Evolutionary conservation across 2,888 invertebrate genomes (phyloP), one percentile per base, ranked within the genome.

Genomic region (Ernsta delagoae): DNA sequence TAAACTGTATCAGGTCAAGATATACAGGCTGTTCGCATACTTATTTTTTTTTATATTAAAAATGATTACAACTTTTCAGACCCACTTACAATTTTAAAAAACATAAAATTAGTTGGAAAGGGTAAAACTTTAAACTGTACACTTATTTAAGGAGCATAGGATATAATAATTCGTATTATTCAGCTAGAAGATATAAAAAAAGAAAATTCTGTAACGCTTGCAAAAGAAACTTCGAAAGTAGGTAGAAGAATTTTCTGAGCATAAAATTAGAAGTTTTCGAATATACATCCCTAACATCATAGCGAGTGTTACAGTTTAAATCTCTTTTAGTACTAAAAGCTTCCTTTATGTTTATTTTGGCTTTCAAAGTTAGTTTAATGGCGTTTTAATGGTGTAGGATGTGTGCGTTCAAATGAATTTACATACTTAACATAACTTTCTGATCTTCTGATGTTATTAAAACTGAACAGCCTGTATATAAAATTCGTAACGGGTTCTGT

Each of bases 401-500:
- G 57, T 50, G 59, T 12, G 39, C n/a, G 16, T 39, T 39, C 39
- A 39, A 39, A 24, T 48, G n/a, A 65, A 57, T 65, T 66, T 70
- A 43, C n/a, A 59, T 45, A 45, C 45, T n/a, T 5, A 5, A 36
- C 36, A 36, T 36, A 36, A 36, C 36, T 1, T 36, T 5, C 36
- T 36, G 36, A 36, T 36, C 36, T 48, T 16, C 24, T 41, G 5
- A 24, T 9, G 48, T 65, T 31, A 50, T 41, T 53, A 24, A 65
- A 50, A 59, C 39, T 41, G 31, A 74, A 16, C 88, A 81, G 0
- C 78, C 83, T 86, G 79, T 86, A 78, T 86, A 77, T 48, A 72
- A 50, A 70, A 70, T 71, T 7, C 56, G 48, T 78, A 84, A 84
- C 83, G 82, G 83, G 74, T 48, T 12, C 50, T 24, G 16, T 54